These are phyloP conservation scores for Bufo bufo DNA, from an alignment of 2,113 vertebrate species.

Conservation along the genomic window DNA sequence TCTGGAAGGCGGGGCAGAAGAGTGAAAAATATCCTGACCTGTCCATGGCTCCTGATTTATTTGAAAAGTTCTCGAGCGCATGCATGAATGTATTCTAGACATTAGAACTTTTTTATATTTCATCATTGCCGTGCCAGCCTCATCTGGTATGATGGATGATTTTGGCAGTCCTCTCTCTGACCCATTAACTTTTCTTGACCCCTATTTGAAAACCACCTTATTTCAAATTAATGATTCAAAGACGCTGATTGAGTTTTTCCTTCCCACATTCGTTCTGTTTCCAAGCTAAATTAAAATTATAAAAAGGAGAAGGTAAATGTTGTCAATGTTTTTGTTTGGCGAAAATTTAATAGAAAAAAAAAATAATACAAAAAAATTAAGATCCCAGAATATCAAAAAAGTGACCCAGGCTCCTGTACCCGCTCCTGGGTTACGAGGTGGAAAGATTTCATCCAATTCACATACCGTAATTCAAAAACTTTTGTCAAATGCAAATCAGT, in stretches of 20 bases:
- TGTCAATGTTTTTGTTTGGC: background rate
- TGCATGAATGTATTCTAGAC: constrained; percentile 56
- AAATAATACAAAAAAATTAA: background rate
- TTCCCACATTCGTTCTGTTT: constrained; percentile 45
- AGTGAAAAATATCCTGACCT: constrained; percentile 19
- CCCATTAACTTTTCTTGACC: constrained; percentile 60
- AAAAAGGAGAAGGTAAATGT: background rate
- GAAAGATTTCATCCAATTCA: no score
- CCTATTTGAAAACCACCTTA: constrained; percentile 59
- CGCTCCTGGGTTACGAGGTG: background rate
- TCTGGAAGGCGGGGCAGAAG: constrained; percentile 13
- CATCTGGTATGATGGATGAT: constrained; percentile 57
- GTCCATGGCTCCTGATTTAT: constrained; percentile 48
- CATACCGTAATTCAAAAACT: no score
- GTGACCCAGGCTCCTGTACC: background rate
- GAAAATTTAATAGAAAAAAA: background rate
- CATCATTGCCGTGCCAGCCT: constrained; percentile 57
- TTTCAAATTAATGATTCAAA: constrained; percentile 60
- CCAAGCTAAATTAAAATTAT: background rate
- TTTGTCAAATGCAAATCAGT: no score
- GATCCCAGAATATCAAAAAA: background rate
- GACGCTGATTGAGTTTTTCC: constrained; percentile 55
- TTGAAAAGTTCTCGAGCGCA: constrained; percentile 53
- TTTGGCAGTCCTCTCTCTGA: constrained; percentile 59
- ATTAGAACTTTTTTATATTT: constrained; percentile 60